These are phyloP conservation scores for Passerculus sandwichensis DNA, from an alignment of 2,797 vertebrate species.

Conservation along the genomic window DNA sequence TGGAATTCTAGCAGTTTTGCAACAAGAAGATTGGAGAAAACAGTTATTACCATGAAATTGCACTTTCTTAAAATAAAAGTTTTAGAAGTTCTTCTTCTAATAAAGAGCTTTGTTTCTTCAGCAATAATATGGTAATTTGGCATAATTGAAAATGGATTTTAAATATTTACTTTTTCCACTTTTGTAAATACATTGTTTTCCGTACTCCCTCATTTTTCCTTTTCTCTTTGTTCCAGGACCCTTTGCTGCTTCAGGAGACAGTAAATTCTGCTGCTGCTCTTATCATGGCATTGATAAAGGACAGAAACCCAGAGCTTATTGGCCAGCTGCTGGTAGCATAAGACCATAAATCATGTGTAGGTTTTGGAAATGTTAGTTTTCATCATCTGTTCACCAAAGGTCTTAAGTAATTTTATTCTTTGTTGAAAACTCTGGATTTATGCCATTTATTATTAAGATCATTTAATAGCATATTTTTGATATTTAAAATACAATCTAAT, in stretches of 20 bases:
- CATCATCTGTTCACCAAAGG: slow-evolving; percentile 22
- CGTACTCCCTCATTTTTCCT: neutral
- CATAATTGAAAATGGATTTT: neutral
- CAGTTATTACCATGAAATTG: neutral
- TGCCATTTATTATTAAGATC: neutral
- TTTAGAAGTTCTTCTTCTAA: neutral
- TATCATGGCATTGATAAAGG: slow-evolving; percentile 76
- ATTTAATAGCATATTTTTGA: slow-evolving; percentile 54
- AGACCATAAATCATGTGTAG: slow-evolving; percentile 21
- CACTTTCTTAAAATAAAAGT: neutral
- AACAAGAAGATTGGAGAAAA: neutral
- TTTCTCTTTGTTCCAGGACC: slow-evolving; percentile 58
- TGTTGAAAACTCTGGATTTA: neutral
- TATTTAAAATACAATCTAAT: slow-evolving; percentile 35
- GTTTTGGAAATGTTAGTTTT: slow-evolving; percentile 34
- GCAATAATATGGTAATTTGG: neutral
- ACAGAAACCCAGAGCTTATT: slow-evolving; percentile 72
- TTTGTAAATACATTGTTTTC: neutral
- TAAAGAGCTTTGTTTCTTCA: neutral
- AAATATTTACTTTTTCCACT: neutral
- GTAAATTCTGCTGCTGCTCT: slow-evolving; percentile 71
- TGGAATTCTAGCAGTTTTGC: neutral
- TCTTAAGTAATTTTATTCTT: slow-evolving; percentile 6
- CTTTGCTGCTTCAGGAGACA: slow-evolving; percentile 67
- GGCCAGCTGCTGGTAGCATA: slow-evolving; percentile 78